These are phyloP conservation scores for Lottia scabra DNA, from an alignment of 2,888 invertebrate species.

Conservation along the genomic window DNA sequence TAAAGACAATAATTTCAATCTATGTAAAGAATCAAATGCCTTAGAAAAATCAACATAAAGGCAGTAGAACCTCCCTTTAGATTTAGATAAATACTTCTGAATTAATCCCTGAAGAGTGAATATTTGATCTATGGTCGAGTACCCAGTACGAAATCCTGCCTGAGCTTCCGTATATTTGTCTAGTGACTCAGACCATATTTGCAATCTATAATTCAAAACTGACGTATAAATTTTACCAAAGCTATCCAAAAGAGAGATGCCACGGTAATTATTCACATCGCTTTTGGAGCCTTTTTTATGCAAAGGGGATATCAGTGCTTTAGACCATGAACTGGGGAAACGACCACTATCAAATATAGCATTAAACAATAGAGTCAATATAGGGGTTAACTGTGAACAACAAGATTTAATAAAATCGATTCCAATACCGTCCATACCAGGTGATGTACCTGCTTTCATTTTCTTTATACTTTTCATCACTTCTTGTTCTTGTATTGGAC, in stretches of 20 bases:
- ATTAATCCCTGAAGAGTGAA: not conserved
- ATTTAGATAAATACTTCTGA: not conserved
- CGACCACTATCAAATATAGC: not conserved
- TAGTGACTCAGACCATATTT: no score
- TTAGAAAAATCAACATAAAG: constrained; percentile 20
- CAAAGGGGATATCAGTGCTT: constrained; percentile 7
- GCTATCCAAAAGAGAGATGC: no score
- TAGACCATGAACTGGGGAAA: not conserved
- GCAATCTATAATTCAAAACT: no score
- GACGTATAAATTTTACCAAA: no score
- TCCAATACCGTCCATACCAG: no score
- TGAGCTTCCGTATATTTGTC: constrained; percentile 14
- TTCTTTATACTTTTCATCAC: no score
- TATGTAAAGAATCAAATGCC: constrained; percentile 19
- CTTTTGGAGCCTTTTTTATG: not conserved
- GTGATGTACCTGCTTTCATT: no score
- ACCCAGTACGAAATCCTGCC: constrained; percentile 14
- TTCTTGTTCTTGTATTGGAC: no score
- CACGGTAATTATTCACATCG: no score
- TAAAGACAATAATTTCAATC: constrained; percentile 21
- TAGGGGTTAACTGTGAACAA: no score
- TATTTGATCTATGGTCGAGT: not conserved
- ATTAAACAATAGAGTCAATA: not conserved
- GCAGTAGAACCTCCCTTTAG: constrained; percentile 8
- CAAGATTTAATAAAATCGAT: no score